A percentile compares a stretch with the other conserved stretches of the same genome.
Evolutionary conservation across 1,140 invertebrate genomes (phyloP).

Genomic region (Pristionchus pacificus): DNA sequence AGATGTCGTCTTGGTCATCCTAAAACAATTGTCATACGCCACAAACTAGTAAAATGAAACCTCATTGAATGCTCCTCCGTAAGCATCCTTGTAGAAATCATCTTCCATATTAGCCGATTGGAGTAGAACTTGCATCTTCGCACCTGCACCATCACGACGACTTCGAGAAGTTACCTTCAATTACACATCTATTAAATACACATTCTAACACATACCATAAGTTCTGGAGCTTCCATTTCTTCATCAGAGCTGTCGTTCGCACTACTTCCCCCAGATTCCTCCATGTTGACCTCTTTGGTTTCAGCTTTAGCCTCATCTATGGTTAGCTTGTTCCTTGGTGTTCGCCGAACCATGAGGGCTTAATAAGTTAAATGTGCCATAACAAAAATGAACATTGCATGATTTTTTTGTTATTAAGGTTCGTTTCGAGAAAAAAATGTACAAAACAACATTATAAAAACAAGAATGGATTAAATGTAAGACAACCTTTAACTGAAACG

Average conservation of each 20-base stretch:
- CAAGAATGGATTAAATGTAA: too few species aligned
- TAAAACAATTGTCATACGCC: not conserved
- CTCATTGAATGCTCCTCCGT: not conserved
- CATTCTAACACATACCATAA: too few species aligned
- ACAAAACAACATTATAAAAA: too few species aligned
- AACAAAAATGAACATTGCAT: too few species aligned
- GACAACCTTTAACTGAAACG: too few species aligned
- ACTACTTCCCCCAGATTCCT: not conserved
- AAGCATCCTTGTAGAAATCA: not conserved
- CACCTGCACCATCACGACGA: not conserved
- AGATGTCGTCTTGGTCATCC: not conserved
- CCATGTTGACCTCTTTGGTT: not conserved
- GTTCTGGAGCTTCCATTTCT: not conserved
- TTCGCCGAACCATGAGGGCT: too few species aligned
- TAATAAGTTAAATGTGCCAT: too few species aligned
- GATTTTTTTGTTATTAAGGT: too few species aligned
- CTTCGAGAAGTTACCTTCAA: not conserved
- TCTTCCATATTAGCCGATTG: not conserved
- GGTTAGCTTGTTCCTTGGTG: too few species aligned
- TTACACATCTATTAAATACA: too few species aligned
- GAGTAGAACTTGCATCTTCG: not conserved
- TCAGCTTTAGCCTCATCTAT: not conserved
- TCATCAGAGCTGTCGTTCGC: too few species aligned
- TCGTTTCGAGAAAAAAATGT: too few species aligned
- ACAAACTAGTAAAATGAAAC: not conserved